Conservation (phyloP, 2,797 vertebrate species). For the Enteromius thamalakanensis region DNA sequence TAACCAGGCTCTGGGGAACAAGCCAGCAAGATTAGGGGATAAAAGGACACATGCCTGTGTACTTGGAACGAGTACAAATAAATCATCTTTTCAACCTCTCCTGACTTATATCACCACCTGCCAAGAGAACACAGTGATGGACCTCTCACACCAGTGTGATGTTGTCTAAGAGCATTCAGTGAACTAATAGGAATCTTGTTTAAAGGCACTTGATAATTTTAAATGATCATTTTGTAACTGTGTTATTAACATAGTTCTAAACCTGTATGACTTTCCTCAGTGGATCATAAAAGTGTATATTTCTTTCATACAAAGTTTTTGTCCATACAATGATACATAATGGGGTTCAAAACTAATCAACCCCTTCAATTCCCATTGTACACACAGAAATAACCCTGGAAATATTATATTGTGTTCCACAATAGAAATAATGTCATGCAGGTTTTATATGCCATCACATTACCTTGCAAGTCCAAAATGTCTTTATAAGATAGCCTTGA, state of each 20-base stretch:
- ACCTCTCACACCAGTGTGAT: background rate
- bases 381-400: background rate
- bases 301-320: background rate
- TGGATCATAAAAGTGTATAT: background rate
- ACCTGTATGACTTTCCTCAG: background rate
- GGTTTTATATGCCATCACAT: background rate
- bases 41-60: conserved; percentile 43
- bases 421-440: background rate
- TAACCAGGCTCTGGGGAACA: conserved; percentile 38
- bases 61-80: conserved; percentile 45
- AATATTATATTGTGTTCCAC: background rate
- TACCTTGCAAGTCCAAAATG: conserved; percentile 56
- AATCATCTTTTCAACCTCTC: conserved; percentile 19
- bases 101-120: conserved; percentile 24
- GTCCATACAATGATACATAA: background rate
- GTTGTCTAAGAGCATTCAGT: background rate
- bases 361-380: background rate
- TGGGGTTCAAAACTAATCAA: background rate
- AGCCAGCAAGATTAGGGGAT: conserved; percentile 52
- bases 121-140: conserved; percentile 2
- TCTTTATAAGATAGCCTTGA: conserved; percentile 54
- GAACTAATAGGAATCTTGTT: background rate
- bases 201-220: background rate
- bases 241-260: background rate
- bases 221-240: background rate